Percentiles rank a stretch among this genome's conserved stretches.
Conservation (phyloP, 2,797 vertebrate genomes). For the Gallinago stenura region DNA sequence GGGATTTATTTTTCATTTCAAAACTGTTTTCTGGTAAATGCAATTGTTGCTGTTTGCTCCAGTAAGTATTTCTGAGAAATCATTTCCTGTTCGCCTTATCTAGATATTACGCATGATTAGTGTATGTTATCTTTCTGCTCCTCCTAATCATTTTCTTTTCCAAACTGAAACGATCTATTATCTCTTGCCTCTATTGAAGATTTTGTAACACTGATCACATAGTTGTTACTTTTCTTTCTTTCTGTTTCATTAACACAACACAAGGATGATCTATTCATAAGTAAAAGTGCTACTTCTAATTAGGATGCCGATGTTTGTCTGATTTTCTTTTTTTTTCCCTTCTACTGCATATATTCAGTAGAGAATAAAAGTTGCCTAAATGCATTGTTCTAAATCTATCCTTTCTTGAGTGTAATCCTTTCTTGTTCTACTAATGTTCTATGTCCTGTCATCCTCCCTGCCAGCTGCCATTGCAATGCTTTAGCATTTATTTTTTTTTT, state of each 20-base stretch:
- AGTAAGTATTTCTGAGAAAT: constrained; percentile 16
- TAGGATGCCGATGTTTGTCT: background rate
- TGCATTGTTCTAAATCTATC: background rate
- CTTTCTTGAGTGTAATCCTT: background rate
- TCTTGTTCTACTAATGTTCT: background rate
- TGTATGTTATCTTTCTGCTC: background rate
- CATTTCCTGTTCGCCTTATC: constrained; percentile 25
- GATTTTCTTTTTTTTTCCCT: too few relatives aligned
- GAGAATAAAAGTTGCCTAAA: background rate
- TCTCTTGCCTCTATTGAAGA: background rate
- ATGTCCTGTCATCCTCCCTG: background rate
- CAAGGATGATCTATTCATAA: background rate
- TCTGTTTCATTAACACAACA: background rate
- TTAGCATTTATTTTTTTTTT: background rate
- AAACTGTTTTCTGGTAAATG: background rate
- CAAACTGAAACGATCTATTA: background rate
- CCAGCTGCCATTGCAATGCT: background rate
- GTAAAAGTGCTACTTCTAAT: background rate
- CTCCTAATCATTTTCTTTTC: constrained; percentile 15
- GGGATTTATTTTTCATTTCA: background rate
- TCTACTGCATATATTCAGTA: background rate
- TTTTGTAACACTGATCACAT: background rate
- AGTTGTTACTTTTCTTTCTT: background rate
- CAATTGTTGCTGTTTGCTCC: background rate
- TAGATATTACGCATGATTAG: constrained; percentile 37